These are phyloP conservation scores for Podarcis raffonei DNA, from an alignment of 2,113 vertebrate genomes.

Conservation along the genomic window DNA sequence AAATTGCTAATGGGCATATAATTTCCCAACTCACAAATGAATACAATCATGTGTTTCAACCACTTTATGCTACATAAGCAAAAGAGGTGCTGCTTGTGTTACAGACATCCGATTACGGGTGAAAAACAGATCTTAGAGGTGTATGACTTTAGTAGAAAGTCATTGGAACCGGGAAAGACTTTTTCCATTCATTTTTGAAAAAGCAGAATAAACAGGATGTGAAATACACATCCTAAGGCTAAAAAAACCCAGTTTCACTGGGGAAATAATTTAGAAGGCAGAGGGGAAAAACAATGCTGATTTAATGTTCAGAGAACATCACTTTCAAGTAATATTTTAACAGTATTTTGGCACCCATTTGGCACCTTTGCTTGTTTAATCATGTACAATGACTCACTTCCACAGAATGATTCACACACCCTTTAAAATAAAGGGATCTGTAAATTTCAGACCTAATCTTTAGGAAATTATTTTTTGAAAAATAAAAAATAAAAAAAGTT, in stretches of 20 bases:
- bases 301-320: neutral
- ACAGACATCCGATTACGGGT: neutral
- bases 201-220: neutral
- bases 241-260: neutral
- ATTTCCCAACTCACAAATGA: neutral
- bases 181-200: neutral
- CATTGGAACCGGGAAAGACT: neutral
- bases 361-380: neutral
- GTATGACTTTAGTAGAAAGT: neutral
- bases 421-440: neutral
- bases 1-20: neutral
- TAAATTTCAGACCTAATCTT: neutral
- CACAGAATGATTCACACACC: neutral
- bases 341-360: constrained; percentile 1
- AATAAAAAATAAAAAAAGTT: neutral
- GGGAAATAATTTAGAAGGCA: neutral
- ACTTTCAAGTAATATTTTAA: neutral
- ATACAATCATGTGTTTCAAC: neutral
- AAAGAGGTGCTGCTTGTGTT: neutral
- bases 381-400: neutral
- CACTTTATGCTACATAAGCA: neutral
- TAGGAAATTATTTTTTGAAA: neutral
- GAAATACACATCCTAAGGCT: neutral
- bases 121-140: neutral
- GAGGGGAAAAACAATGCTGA: neutral